Evolutionary conservation across 2,797 vertebrate genomes (phyloP).

Genomic region (Orestias chungarensis): DNA sequence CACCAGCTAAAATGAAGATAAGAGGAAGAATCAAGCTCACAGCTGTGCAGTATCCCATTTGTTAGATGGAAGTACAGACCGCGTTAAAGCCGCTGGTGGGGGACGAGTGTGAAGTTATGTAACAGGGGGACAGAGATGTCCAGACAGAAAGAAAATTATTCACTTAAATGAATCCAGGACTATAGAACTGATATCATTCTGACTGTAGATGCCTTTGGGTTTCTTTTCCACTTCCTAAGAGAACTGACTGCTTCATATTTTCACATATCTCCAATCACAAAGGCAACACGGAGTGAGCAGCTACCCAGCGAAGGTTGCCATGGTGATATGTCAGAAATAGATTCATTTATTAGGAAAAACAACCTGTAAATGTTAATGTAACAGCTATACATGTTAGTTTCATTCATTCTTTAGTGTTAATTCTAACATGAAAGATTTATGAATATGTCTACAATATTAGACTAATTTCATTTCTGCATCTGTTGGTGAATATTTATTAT

Average conservation of each 20-base stretch:
- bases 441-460: neutral
- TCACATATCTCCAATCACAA: neutral
- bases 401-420: neutral
- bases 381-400: neutral
- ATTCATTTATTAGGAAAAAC: neutral
- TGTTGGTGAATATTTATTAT: too few species aligned
- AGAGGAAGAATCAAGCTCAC: too few species aligned
- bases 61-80: neutral
- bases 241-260: neutral
- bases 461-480: neutral
- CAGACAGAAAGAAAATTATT: neutral
- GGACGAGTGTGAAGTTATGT: neutral
- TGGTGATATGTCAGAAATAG: neutral
- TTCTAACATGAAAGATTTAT: neutral
- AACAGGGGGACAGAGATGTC: neutral
- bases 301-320: neutral
- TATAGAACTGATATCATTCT: neutral
- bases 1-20: neutral
- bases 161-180: neutral
- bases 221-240: neutral
- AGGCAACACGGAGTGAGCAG: neutral
- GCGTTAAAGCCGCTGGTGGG: constrained; percentile 3
- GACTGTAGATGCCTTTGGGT: neutral
- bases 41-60: neutral
- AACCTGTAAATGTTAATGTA: neutral